Base-by-base conservation (phyloP, 2,797 vertebrate species). In the Mormyrops attenuatus region DNA sequence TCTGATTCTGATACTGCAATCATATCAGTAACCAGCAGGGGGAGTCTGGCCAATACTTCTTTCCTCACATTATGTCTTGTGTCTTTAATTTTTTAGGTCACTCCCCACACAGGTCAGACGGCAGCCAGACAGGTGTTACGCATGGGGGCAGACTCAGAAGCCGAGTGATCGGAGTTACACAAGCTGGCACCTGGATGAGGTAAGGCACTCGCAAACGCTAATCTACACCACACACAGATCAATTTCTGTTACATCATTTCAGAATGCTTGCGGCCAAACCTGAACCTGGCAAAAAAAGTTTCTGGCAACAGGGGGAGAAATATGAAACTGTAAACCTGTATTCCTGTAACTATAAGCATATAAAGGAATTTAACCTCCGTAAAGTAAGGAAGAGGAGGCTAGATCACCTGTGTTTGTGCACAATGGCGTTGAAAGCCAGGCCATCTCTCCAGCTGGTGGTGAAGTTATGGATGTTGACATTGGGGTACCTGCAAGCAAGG, bases 371-470 rank as follows among this genome's bases (percentile, higher is more conserved):
- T 47, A 80, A 47, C 17, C 73, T 44, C 41, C 0, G 17, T 47
- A 47, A n/a, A 44, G 38, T 80, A 6, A n/a, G 20, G 5, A n/a
- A 38, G 22, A 17, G 85, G 49, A 38, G 26, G 49, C 20, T 15
- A 30, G 17, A 3, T 95, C 92, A 98, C 98, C 97, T 97, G 97
- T 99, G 98, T 94, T 98, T 98, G 93, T 99, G 98, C 77, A 98
- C 97, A 0, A 99, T 98, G 92, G 98, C 98, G 53, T 96, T 98
- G 96, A 99, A 99, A 89, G 98, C 98, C 91, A 98, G 95, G 34
- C 98, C 98, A 9, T 99, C 98, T 90, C 98, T 96, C 98, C 98
- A 99, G 94, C 98, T 98, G 92, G 98, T 98, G 87, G 97, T 98
- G 94, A 98, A 99, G 94, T 99, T 99, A 94, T 98, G 97, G 88